Conservation (phyloP, 2,113 vertebrate species). For the Phaetusa simplex region DNA sequence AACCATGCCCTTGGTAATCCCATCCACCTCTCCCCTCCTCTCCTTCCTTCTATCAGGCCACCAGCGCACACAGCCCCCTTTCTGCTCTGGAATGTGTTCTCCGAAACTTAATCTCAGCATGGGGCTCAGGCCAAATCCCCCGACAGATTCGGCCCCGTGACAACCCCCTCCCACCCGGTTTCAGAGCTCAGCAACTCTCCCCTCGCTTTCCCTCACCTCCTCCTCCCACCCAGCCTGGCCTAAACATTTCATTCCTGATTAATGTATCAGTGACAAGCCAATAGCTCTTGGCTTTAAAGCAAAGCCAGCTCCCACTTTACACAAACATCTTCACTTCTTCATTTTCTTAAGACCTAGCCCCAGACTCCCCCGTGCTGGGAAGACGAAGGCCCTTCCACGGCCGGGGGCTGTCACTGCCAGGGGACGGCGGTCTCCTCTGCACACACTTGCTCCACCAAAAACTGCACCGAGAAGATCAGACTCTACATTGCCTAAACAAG, state of each 20-base stretch:
- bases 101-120: slow-evolving; percentile 77
- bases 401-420: not conserved
- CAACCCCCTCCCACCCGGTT: slow-evolving; percentile 33
- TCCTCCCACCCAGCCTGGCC: slow-evolving; percentile 55
- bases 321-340: slow-evolving; percentile 60
- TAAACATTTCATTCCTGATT: slow-evolving; percentile 76
- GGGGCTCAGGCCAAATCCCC: slow-evolving; percentile 74
- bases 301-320: slow-evolving; percentile 36
- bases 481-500: not conserved
- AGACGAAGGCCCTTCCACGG: not conserved
- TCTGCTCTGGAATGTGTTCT: slow-evolving; percentile 81
- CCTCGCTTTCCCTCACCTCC: not conserved
- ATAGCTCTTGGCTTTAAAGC: slow-evolving; percentile 65
- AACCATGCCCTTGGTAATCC: slow-evolving; percentile 64
- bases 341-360: not conserved
- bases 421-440: not conserved
- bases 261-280: slow-evolving; percentile 71
- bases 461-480: not conserved
- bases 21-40: slow-evolving; percentile 53
- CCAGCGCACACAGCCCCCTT: slow-evolving; percentile 76
- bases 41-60: slow-evolving; percentile 58
- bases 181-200: not conserved
- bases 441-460: not conserved
- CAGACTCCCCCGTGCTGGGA: not conserved
- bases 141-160: slow-evolving; percentile 66